Conservation (phyloP, 2,113 vertebrate genomes). For the Siniperca knerii region DNA sequence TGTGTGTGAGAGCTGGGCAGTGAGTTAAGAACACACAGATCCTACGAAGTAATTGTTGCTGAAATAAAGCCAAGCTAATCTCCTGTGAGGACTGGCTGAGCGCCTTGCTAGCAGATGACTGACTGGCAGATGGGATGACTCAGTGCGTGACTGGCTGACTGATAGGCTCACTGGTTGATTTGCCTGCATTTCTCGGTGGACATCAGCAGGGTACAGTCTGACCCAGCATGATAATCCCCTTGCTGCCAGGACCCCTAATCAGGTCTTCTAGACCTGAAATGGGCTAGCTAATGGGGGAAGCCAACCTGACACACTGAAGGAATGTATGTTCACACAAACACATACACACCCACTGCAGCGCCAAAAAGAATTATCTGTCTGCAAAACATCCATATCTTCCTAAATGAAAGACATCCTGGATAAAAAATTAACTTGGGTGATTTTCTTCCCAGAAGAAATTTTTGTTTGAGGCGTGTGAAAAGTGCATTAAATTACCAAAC, state of each 20-base stretch:
- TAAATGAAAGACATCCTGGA: conserved; percentile 1
- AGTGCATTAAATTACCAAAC: background rate
- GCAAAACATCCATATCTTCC: background rate
- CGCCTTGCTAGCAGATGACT: conserved; percentile 41
- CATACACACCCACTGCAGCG: background rate
- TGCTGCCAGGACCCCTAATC: conserved; percentile 71
- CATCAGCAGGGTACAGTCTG: conserved; percentile 68
- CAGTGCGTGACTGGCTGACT: conserved; percentile 42
- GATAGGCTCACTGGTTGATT: conserved; percentile 49
- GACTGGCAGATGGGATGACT: conserved; percentile 60
- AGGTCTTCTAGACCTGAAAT: conserved; percentile 54
- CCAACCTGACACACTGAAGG: conserved; percentile 28
- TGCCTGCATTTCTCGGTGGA: conserved; percentile 66
- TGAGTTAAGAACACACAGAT: conserved; percentile 17
- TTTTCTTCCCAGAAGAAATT: background rate
- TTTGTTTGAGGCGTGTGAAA: conserved; percentile 3
- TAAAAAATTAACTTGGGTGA: conserved; percentile 1
- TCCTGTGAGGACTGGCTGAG: conserved; percentile 40
- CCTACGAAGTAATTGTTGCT: conserved; percentile 54
- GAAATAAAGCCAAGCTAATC: conserved; percentile 54
- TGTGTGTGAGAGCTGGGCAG: background rate
- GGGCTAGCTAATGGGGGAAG: conserved; percentile 26
- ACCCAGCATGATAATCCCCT: conserved; percentile 69
- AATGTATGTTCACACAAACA: conserved; percentile 41
- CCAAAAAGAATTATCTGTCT: conserved; percentile 21